phyloP scores from a whole-genome alignment of 2,113 vertebrate species.

The Sphyrna mokarran region DNA sequence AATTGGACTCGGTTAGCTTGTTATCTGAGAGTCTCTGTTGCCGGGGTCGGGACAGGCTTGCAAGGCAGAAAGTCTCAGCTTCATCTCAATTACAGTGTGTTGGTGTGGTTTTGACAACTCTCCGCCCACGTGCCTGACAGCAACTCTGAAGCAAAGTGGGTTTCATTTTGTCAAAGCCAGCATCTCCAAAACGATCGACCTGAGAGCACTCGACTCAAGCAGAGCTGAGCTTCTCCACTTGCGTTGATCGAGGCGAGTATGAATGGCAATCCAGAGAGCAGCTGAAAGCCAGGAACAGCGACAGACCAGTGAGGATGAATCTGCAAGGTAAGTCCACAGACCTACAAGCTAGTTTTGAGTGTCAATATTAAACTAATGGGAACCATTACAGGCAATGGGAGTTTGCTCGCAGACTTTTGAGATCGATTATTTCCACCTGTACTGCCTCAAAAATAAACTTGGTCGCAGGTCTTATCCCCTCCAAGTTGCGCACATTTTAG shows the following conservation, averaged over 20 bases:
- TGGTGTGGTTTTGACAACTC: not conserved
- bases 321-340: not conserved
- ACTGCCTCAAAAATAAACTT: not conserved
- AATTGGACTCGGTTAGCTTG: not conserved
- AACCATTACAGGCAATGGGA: not conserved
- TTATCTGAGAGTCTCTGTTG: no score
- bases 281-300: not conserved
- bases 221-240: no score
- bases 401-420: not conserved
- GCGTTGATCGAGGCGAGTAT: no score
- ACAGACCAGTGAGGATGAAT: not conserved
- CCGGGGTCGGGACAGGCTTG: not conserved
- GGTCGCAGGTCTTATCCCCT: no score
- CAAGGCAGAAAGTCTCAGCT: not conserved
- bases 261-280: not conserved
- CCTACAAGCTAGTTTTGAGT: no score
- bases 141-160: conserved; percentile 6
- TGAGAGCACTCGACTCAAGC: not conserved
- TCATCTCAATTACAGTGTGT: not conserved
- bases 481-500: not conserved
- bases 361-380: not conserved
- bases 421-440: not conserved
- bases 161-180: conserved; percentile 12
- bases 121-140: not conserved
- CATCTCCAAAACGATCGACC: not conserved